These are phyloP conservation scores for Pavo muticus DNA, from an alignment of 2,113 vertebrate species.

Conservation along the genomic window DNA sequence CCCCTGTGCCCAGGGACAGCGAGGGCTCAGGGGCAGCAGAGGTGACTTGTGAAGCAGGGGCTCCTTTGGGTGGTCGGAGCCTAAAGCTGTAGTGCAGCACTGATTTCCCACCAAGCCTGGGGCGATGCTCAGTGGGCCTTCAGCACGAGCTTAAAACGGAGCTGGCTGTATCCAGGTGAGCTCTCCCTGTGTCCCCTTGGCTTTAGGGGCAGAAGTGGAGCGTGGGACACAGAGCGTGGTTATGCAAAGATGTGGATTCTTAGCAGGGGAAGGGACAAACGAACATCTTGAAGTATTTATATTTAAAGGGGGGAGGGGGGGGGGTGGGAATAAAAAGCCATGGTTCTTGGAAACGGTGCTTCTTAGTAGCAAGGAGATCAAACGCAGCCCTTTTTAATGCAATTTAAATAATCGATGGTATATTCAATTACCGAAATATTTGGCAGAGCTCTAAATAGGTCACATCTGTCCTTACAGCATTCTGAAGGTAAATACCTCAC, in stretches of 20 bases:
- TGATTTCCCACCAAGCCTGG: not conserved
- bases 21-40: not conserved
- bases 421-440: slow-evolving; percentile 44
- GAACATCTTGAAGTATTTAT: slow-evolving; percentile 34
- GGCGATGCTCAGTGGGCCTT: not conserved
- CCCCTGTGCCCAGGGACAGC: rapidly evolving
- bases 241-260: not conserved
- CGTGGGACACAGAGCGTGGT: not conserved
- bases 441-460: slow-evolving; percentile 54
- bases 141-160: not conserved
- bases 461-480: slow-evolving; percentile 46
- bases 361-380: not conserved
- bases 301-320: not conserved
- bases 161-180: not conserved
- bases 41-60: not conserved
- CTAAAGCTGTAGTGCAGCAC: rapidly evolving
- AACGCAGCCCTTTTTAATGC: not conserved
- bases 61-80: rapidly evolving
- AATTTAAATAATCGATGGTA: slow-evolving; percentile 34
- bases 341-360: not conserved
- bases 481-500: slow-evolving; percentile 15
- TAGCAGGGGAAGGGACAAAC: not conserved
- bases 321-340: not conserved
- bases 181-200: not conserved
- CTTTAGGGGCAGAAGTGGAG: not conserved